Evolutionary conservation across 2,797 vertebrate species (phyloP), one percentile per base, ranked within the genome.

Genomic region (Karalla daura): DNA sequence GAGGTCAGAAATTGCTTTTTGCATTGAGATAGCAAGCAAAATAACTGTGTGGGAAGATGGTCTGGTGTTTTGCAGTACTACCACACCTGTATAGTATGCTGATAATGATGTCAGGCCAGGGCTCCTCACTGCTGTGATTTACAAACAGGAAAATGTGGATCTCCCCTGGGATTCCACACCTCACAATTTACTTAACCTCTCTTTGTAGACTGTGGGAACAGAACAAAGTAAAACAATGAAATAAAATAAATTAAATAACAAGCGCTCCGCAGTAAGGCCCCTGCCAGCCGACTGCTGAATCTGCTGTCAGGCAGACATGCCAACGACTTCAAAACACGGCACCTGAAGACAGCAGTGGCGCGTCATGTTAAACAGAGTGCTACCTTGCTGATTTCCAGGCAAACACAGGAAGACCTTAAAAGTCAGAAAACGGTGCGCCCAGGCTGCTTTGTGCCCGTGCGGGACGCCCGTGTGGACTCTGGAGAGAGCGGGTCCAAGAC

Each of bases 391-490:
- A 76, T 58, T 41, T 65, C 15, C 35, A 45, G 41, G 67, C 63
- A 41, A 78, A 70, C 76, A 66, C 40, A 20, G 81, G 71, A 63
- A 60, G 2, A 7, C 21, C 47, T 65, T 63, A 30, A 36, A 33
- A 70, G 11, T 50, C 51, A 65, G 18, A n/a, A 70, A 65, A 32
- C 25, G 7, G 4, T 30, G 36, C 9, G 18, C 10, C 13, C 8
- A 13, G 62, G 32, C 73, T 8, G 17, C 62, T 47, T 15, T n/a
- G 44, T 47, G 40, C 63, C 28, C 11, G 10, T 50, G 32, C 28
- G 50, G 37, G 45, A 44, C 21, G 27, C 17, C 61, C 6, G 4
- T 23, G 50, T 47, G 52, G 40, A 70, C 2, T 24, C 49, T 37
- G 45, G 24, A 3, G 14, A 39, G 41, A 53, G 78, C 12, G n/a